phyloP scores from a whole-genome alignment of 1,140 invertebrate species.

The Ladona fulva region DNA sequence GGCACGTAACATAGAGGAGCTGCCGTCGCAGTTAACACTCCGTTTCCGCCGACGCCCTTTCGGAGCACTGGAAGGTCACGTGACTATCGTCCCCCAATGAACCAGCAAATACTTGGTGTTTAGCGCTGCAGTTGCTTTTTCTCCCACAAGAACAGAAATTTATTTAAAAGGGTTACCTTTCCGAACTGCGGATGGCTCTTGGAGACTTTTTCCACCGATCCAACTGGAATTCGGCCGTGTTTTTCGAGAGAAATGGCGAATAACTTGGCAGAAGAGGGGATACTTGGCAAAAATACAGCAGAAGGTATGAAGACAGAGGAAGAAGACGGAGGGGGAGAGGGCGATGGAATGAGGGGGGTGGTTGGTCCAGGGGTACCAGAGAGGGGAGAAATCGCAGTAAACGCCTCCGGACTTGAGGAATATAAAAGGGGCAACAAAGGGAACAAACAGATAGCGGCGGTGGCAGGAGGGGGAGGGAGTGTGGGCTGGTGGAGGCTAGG shows the following conservation, averaged over 20 bases:
- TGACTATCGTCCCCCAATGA: not conserved
- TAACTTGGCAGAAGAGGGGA: not conserved
- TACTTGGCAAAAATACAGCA: not conserved
- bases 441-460: not conserved
- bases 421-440: constrained; percentile 4
- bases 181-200: too few relatives aligned
- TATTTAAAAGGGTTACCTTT: not conserved
- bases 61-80: not conserved
- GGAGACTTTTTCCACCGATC: too few relatives aligned
- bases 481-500: not conserved
- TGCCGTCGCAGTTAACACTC: not conserved
- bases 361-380: not conserved
- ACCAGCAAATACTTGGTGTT: not conserved
- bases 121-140: not conserved
- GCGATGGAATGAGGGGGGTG: not conserved
- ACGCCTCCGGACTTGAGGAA: not conserved
- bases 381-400: not conserved
- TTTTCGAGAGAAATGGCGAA: not conserved
- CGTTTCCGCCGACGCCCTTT: not conserved
- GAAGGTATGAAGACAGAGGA: not conserved
- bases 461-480: not conserved
- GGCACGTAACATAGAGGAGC: not conserved
- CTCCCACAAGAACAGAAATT: not conserved
- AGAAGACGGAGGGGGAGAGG: not conserved
- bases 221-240: not conserved